Base-by-base conservation (phyloP, 2,888 invertebrate genomes). In the Muschampia staudingeri region DNA sequence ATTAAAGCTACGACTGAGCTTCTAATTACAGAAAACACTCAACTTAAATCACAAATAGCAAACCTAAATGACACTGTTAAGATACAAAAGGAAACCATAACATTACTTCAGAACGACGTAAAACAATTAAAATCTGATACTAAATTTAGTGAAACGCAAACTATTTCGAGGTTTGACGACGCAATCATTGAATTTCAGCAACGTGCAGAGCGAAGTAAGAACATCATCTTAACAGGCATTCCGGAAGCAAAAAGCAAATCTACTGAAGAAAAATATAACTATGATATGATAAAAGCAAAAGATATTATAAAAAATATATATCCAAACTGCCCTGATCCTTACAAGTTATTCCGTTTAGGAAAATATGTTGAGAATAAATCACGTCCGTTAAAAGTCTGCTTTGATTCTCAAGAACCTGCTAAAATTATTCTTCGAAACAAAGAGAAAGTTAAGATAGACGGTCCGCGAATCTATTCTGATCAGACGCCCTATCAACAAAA, bases 401-500 rank as follows among this genome's bases (percentile, higher is more conserved):
- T 56, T 56, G 11, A 19, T 2, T 56, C 56, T 19, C 56, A 56
- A 56, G 56, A 56, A 56, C n/a, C 19, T 2, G 56, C 11, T n/a
- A 56, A 56, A 56, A 56, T 9, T 19, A 56, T 56, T 19, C 56
- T 56, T 19, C 8, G 56, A 19, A 56, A 19, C 56, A 56, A 56
- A 56, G n/a, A n/a, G 6, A n/a, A 56, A 7, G 6, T 56, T 9
- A 56, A 56, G 8, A n/a, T 8, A 56, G 56, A 56, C n/a, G 56
- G 56, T 56, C 2, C 19, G 1, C 56, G 56, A 19, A 56, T 56
- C 1, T 56, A 19, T 56, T 56, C 56, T 4, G 56, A 56, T 19
- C 56, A 56, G 12, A 56, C 56, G 19, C 56, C 56, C 1, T 56
- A 56, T 56, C 56, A 56, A 56, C 56, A 56, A 56, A 56, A 56